A percentile compares a stretch with the other conserved stretches of the same genome.
phyloP scores from a whole-genome alignment of 2,888 invertebrate species.

The Nipponacmea schrenckii region DNA sequence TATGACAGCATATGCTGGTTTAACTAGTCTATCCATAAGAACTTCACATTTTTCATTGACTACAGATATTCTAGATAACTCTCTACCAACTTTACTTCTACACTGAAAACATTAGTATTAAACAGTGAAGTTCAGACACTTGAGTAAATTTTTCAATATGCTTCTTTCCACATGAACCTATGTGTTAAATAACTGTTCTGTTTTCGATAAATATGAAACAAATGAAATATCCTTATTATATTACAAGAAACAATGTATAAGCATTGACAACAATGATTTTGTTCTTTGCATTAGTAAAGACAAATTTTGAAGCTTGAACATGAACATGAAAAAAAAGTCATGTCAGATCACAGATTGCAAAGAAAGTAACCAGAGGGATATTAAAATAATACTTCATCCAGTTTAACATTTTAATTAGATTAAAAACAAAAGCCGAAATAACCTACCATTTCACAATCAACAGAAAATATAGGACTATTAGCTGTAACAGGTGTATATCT shows the following conservation, averaged over 20 bases:
- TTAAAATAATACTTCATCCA: not conserved
- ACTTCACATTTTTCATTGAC: constrained; percentile 83
- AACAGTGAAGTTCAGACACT: constrained; percentile 6
- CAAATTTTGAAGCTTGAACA: no score
- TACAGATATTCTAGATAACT: constrained; percentile 87
- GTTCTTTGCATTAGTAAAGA: no score
- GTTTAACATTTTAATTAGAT: no score
- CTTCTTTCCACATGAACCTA: no score
- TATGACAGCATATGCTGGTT: constrained; percentile 83
- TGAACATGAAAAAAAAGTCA: not conserved
- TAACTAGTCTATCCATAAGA: constrained; percentile 87
- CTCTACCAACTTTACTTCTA: constrained; percentile 73
- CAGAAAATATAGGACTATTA: constrained; percentile 86
- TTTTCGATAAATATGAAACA: no score
- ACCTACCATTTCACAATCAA: constrained; percentile 88
- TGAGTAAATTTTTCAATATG: not conserved
- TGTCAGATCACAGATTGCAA: not conserved
- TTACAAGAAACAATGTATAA: no score
- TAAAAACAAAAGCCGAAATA: not conserved
- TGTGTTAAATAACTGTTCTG: no score
- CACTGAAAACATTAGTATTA: constrained; percentile 34
- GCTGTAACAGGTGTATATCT: constrained; percentile 80
- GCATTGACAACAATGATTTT: no score
- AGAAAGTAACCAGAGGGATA: constrained; percentile 1
- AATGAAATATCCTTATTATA: no score